Evolutionary conservation across 2,888 invertebrate species (phyloP).

Genomic region (Netelia inedita): DNA sequence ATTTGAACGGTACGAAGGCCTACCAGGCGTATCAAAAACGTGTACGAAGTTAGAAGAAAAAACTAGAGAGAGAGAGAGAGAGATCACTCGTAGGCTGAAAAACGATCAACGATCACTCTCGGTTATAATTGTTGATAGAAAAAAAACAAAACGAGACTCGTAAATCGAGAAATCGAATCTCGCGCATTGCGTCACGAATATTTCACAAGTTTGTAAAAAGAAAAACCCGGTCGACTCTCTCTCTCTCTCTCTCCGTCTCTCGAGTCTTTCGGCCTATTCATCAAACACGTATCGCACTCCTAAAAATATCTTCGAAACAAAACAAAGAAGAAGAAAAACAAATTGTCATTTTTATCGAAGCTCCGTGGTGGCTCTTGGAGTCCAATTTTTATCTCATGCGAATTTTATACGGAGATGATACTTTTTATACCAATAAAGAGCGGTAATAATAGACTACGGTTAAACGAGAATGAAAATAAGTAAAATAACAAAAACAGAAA

Average conservation of each 20-base stretch:
- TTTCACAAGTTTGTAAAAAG: constrained; percentile 35
- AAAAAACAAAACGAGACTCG: constrained; percentile 16
- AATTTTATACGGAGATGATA: constrained; percentile 77
- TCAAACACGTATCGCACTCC: constrained; percentile 53
- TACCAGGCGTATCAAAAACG: constrained; percentile 28
- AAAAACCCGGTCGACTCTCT: constrained; percentile 29
- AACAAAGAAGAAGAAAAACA: constrained; percentile 25
- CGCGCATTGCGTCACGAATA: background rate
- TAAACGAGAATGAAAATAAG: constrained; percentile 44
- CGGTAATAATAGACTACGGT: constrained; percentile 69
- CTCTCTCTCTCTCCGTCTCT: no score
- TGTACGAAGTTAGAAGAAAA: background rate
- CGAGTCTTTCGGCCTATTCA: constrained; percentile 51
- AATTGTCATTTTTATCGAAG: constrained; percentile 60
- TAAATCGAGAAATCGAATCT: constrained; percentile 13
- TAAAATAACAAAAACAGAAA: constrained; percentile 28
- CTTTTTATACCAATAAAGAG: constrained; percentile 74
- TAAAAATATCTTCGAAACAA: constrained; percentile 31
- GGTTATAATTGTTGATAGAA: constrained; percentile 30
- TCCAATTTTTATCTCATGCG: constrained; percentile 69
- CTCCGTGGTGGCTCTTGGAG: constrained; percentile 59
- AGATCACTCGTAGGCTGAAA: constrained; percentile 27
- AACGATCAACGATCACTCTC: constrained; percentile 20
- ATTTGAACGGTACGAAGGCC: constrained; percentile 27
- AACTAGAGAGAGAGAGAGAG: constrained; percentile 7